These are phyloP conservation scores for Lasioglossum morio DNA, from an alignment of 2,888 invertebrate genomes.

Conservation along the genomic window DNA sequence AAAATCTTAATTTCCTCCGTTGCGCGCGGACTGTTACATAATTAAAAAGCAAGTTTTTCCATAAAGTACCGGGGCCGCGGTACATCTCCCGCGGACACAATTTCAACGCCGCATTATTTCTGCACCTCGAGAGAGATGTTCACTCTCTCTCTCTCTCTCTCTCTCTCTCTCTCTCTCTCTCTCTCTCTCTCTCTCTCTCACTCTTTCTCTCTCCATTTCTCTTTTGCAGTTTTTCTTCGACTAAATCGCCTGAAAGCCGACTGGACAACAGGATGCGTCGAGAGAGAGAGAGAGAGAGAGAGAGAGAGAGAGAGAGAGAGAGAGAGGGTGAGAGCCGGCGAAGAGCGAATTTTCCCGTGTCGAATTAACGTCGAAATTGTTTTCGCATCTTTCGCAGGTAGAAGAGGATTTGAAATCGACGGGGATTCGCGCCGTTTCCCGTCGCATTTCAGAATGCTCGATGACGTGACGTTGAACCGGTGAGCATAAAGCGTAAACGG, in stretches of 20 bases:
- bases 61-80: not conserved
- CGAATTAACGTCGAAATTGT: not conserved
- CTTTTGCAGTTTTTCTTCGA: not conserved
- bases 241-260: slow-evolving; percentile 7
- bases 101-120: slow-evolving; percentile 27
- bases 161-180: no score
- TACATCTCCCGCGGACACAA: slow-evolving; percentile 9
- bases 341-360: slow-evolving; percentile 29
- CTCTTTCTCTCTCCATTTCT: not conserved
- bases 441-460: not conserved
- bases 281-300: no score
- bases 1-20: slow-evolving; percentile 52
- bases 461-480: not conserved
- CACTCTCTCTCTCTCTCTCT: not conserved
- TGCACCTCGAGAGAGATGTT: not conserved
- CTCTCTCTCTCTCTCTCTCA: no score
- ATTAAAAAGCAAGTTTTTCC: slow-evolving; percentile 53
- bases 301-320: not conserved
- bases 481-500: not conserved
- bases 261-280: not conserved
- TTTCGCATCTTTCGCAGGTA: not conserved
- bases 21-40: slow-evolving; percentile 35
- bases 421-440: not conserved
- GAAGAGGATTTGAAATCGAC: not conserved
- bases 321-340: not conserved